These are phyloP conservation scores for Channa striata DNA, from an alignment of 2,797 vertebrate genomes.

Conservation along the genomic window DNA sequence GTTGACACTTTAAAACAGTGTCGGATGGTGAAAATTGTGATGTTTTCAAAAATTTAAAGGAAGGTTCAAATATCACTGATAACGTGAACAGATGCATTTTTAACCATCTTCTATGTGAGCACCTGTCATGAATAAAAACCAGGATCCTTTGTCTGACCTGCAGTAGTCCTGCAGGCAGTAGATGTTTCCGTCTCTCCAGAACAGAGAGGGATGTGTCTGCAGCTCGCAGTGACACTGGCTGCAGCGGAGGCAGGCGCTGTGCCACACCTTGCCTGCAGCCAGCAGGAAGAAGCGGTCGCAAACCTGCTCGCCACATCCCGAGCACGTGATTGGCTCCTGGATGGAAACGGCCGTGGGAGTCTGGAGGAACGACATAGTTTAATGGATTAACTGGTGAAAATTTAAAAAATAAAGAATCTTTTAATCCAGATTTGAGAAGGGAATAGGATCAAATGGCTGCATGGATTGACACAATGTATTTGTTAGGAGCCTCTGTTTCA, in stretches of 20 bases:
- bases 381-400: not conserved
- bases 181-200: slow-evolving; percentile 77
- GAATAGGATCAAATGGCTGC: too few relatives aligned
- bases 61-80: too few relatives aligned
- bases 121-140: too few relatives aligned
- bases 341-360: slow-evolving; percentile 24
- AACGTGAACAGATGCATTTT: too few relatives aligned
- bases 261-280: slow-evolving; percentile 72
- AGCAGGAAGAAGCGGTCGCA: slow-evolving; percentile 78
- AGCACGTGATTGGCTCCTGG: slow-evolving; percentile 67
- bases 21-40: too few relatives aligned
- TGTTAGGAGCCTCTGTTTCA: too few relatives aligned
- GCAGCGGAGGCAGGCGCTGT: slow-evolving; percentile 79
- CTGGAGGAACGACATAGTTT: slow-evolving; percentile 34
- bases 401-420: too few relatives aligned
- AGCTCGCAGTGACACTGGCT: slow-evolving; percentile 77
- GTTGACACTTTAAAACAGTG: too few relatives aligned
- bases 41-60: too few relatives aligned
- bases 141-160: slow-evolving; percentile 54
- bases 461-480: too few relatives aligned
- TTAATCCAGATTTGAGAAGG: too few relatives aligned
- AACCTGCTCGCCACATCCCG: slow-evolving; percentile 71
- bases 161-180: slow-evolving; percentile 83
- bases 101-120: too few relatives aligned
- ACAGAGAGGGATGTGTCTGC: slow-evolving; percentile 76